phyloP scores from a whole-genome alignment of 1,140 invertebrate genomes.

The Tetragonula clypearis region DNA sequence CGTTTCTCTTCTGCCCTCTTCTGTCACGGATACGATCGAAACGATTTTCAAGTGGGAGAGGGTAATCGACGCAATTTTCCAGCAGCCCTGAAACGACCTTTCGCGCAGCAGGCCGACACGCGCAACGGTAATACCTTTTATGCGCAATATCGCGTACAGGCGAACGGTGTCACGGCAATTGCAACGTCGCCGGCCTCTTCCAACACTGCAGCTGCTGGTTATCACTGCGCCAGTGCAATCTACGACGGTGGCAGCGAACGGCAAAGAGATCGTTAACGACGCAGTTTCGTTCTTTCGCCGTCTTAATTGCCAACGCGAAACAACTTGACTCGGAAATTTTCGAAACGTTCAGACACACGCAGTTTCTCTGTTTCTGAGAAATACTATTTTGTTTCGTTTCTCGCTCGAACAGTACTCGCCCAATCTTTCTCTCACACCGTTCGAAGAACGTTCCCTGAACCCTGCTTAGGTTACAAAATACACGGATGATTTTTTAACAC shows the following conservation, averaged over 20 bases:
- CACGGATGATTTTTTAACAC: too few species aligned
- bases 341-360: neutral
- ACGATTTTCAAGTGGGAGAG: neutral
- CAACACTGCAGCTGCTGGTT: constrained; percentile 66
- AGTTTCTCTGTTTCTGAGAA: too few species aligned
- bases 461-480: too few species aligned
- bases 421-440: too few species aligned
- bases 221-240: constrained; percentile 68
- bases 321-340: neutral
- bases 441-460: too few species aligned
- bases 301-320: constrained; percentile 52
- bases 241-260: constrained; percentile 32
- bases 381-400: too few species aligned
- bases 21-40: neutral
- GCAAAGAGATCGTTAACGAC: constrained; percentile 49
- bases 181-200: constrained; percentile 39
- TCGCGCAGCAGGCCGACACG: neutral
- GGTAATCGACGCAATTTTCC: neutral
- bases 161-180: constrained; percentile 52
- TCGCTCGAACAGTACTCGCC: too few species aligned
- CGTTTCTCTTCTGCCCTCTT: neutral
- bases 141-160: constrained; percentile 41
- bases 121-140: constrained; percentile 21
- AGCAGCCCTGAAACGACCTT: neutral
- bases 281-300: constrained; percentile 45